Evolutionary conservation across 2,113 vertebrate species (phyloP).

Genomic region (Saiga tatarica): DNA sequence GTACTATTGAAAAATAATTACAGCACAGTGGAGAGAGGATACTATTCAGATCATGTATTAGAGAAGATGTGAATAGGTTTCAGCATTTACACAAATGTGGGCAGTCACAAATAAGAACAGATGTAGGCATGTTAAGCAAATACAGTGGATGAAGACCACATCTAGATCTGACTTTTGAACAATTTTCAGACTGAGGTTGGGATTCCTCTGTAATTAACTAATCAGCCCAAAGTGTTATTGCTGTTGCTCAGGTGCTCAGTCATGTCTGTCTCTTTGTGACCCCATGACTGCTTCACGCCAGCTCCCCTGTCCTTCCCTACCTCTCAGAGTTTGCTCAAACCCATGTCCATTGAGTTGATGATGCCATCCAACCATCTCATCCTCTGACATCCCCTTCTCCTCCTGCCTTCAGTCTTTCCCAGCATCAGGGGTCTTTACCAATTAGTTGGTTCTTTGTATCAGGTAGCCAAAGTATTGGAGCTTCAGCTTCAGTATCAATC

Average conservation of each 20-base stretch:
- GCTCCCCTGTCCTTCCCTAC: neutral
- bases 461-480: neutral
- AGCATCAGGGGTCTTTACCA: neutral
- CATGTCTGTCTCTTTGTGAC: neutral
- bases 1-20: slow-evolving; percentile 10
- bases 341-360: neutral
- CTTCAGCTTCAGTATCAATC: neutral
- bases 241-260: neutral
- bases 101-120: neutral
- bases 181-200: neutral
- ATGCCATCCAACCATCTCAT: neutral
- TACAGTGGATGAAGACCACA: neutral
- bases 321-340: neutral
- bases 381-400: neutral
- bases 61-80: neutral
- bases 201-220: neutral
- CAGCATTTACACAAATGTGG: neutral
- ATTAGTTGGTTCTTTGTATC: neutral
- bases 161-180: neutral
- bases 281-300: neutral
- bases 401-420: neutral
- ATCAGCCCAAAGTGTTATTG: neutral
- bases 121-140: neutral
- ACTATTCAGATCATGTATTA: neutral
- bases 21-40: neutral